phyloP scores from a whole-genome alignment of 2,888 invertebrate species.

The Criorhina ranunculi region DNA sequence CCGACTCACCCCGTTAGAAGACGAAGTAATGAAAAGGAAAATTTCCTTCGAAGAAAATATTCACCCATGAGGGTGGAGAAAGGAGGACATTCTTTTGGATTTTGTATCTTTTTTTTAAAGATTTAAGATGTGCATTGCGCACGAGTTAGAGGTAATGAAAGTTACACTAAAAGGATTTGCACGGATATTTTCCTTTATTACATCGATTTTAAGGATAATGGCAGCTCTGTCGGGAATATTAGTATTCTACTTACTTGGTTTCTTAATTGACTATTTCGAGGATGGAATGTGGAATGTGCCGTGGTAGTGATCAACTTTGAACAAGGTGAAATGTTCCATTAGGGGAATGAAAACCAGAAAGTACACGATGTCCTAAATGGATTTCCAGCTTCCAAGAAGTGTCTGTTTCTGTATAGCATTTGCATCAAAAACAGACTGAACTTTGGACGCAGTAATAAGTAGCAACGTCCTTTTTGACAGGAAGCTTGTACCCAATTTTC shows the following conservation, averaged over 20 bases:
- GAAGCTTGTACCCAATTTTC: too few relatives aligned
- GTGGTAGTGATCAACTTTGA: too few relatives aligned
- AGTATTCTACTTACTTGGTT: neutral
- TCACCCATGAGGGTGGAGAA: neutral
- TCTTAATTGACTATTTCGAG: neutral
- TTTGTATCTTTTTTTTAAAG: neutral
- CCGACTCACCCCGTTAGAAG: neutral
- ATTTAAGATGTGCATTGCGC: neutral
- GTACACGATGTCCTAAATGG: too few relatives aligned
- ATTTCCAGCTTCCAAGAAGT: too few relatives aligned
- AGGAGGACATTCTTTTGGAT: neutral
- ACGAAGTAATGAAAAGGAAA: constrained; percentile 2
- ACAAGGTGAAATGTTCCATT: too few relatives aligned
- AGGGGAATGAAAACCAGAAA: too few relatives aligned
- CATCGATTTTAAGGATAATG: neutral
- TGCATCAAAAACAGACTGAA: too few relatives aligned
- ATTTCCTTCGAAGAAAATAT: neutral
- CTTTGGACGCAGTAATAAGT: too few relatives aligned
- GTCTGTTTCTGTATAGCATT: too few relatives aligned
- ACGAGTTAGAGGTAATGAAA: neutral
- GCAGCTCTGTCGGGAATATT: neutral
- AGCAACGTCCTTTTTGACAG: too few relatives aligned
- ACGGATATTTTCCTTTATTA: neutral
- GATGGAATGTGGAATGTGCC: neutral
- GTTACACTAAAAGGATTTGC: neutral